Conservation (phyloP, 2,113 vertebrate species). For the Sturnira hondurensis region DNA sequence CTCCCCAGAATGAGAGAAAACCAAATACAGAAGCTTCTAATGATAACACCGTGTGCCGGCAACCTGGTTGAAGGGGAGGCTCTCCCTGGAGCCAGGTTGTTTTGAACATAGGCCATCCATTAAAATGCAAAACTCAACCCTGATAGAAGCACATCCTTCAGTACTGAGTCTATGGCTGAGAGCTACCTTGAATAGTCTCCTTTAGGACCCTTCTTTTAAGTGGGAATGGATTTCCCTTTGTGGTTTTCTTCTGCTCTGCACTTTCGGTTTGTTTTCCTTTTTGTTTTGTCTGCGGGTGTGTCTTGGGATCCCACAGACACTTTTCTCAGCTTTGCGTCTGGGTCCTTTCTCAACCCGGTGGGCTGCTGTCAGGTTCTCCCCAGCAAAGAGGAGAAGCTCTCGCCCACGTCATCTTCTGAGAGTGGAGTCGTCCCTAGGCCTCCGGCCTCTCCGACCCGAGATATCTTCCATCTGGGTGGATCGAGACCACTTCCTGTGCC, state of each 20-base stretch:
- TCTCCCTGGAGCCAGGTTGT: not conserved
- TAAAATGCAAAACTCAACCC: not conserved
- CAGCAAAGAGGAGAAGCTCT: not conserved
- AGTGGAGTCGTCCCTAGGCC: not conserved
- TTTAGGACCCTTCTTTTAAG: not conserved
- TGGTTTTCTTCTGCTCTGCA: not conserved
- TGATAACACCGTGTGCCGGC: not conserved
- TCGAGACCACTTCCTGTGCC: slow-evolving; percentile 69
- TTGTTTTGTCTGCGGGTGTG: not conserved
- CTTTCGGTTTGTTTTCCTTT: not conserved
- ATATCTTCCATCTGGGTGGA: slow-evolving; percentile 36
- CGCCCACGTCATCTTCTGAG: not conserved
- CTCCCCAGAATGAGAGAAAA: not conserved
- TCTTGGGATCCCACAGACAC: not conserved
- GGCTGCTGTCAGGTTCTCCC: not conserved
- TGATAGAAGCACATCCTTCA: not conserved
- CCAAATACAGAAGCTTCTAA: not conserved
- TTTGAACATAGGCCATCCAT: not conserved
- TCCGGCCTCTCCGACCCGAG: not conserved
- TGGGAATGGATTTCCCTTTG: not conserved
- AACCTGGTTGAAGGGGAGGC: not conserved
- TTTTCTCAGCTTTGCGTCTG: not conserved
- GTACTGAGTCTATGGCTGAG: not conserved
- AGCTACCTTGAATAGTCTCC: not conserved
- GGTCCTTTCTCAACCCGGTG: slow-evolving; percentile 1